phyloP scores from a whole-genome alignment of 2,888 invertebrate species.

The Synergus umbraculus region DNA sequence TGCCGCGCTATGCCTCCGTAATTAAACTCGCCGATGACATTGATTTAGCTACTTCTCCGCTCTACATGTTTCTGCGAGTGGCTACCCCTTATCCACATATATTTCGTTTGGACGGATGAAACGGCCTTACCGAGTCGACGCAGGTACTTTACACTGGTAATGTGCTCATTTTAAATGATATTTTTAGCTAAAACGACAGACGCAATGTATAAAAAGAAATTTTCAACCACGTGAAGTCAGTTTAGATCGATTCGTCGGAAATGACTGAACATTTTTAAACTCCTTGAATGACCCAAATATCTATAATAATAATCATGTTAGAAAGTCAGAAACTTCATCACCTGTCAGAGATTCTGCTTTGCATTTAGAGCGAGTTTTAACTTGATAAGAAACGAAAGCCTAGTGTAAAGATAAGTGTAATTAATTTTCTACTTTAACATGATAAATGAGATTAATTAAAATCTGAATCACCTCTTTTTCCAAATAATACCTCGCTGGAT shows the following conservation, averaged over 20 bases:
- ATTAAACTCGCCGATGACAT: conserved; percentile 72
- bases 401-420: neutral
- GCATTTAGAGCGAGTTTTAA: neutral
- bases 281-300: no score
- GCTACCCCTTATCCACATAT: conserved; percentile 30
- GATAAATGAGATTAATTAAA: neutral
- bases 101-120: conserved; percentile 37
- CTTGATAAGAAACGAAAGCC: conserved; percentile 2
- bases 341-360: neutral
- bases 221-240: neutral
- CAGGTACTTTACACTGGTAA: conserved; percentile 32
- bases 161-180: conserved; percentile 28
- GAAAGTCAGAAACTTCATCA: neutral
- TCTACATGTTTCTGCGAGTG: conserved; percentile 57
- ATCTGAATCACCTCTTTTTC: neutral
- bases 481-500: neutral
- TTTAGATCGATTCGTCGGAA: no score
- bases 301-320: neutral
- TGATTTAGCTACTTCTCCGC: conserved; percentile 70
- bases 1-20: conserved; percentile 58
- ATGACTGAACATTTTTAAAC: no score
- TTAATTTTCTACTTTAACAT: neutral
- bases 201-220: neutral
- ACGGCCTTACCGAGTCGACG: conserved; percentile 25
- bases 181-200: conserved; percentile 8